These are phyloP conservation scores for Geodia barretti DNA, from an alignment of 37 sponge, comb jelly and placozoan species.

Conservation along the genomic window DNA sequence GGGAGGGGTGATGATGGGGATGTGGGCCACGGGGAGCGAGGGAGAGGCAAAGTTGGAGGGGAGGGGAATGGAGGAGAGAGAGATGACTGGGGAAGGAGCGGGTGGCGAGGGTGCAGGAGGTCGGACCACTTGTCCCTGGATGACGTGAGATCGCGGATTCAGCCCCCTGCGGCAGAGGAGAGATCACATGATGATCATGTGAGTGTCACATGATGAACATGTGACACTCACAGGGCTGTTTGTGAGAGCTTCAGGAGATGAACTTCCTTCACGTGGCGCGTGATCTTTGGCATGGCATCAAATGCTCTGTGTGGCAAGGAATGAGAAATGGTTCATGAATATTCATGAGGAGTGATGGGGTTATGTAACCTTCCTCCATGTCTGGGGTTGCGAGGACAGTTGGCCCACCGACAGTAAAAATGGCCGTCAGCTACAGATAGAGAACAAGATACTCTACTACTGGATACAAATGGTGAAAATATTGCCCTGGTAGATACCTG, in stretches of 20 bases:
- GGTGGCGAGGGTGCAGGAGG: not conserved
- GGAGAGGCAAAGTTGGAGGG: not conserved
- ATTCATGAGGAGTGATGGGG: not conserved
- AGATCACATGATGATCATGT: not conserved
- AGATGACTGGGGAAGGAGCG: not conserved
- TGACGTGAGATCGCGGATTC: not conserved
- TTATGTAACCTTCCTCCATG: constrained; percentile 30
- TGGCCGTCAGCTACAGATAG: constrained; percentile 16
- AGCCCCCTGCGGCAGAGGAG: not conserved
- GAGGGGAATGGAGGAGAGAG: not conserved
- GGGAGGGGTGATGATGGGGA: not conserved
- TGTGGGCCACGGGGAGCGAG: no score
- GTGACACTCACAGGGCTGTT: not conserved
- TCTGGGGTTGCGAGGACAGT: constrained; percentile 49
- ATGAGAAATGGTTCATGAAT: not conserved
- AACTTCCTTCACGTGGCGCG: constrained; percentile 61
- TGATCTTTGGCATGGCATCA: constrained; percentile 53
- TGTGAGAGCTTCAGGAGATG: constrained; percentile 54
- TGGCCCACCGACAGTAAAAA: constrained; percentile 57
- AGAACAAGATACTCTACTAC: no score
- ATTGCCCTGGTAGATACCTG: no score
- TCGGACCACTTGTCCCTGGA: not conserved
- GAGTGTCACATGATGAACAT: not conserved
- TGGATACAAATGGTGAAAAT: no score
- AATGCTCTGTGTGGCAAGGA: constrained; percentile 33